Percentiles rank a stretch among this genome's conserved stretches.
Evolutionary conservation across 64 coral and sea anemone genomes (phyloP).

Genomic region (Hydrozoanthus tunicans): DNA sequence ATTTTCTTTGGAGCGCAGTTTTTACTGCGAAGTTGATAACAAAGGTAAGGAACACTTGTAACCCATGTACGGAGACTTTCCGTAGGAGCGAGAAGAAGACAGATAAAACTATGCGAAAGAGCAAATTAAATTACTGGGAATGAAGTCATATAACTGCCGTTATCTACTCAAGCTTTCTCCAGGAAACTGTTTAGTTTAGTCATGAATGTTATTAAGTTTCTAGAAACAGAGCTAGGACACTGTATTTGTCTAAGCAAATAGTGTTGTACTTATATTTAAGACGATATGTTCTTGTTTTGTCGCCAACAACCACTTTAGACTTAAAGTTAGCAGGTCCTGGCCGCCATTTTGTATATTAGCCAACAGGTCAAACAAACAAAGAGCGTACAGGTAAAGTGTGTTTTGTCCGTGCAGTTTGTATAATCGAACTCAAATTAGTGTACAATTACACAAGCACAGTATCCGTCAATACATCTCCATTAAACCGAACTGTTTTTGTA

Average conservation of each 20-base stretch:
- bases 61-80: neutral
- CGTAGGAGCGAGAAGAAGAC: neutral
- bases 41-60: slow-evolving; percentile 28
- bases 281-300: neutral
- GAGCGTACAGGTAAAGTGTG: neutral
- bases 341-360: slow-evolving; percentile 31
- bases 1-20: slow-evolving; percentile 49
- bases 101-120: neutral
- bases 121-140: neutral
- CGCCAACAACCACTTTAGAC: neutral
- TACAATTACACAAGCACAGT: too few relatives aligned
- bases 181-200: too few relatives aligned
- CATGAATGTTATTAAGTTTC: too few relatives aligned
- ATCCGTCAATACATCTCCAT: too few relatives aligned
- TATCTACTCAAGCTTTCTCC: too few relatives aligned
- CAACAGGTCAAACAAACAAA: slow-evolving; percentile 42
- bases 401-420: neutral
- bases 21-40: slow-evolving; percentile 51
- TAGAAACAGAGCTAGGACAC: too few relatives aligned
- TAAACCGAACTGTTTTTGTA: too few relatives aligned
- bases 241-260: neutral
- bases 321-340: neutral
- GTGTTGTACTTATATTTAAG: neutral
- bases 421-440: neutral
- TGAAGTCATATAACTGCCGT: too few relatives aligned